Conservation (phyloP, 2,113 vertebrate genomes). For the Eidolon helvum region DNA sequence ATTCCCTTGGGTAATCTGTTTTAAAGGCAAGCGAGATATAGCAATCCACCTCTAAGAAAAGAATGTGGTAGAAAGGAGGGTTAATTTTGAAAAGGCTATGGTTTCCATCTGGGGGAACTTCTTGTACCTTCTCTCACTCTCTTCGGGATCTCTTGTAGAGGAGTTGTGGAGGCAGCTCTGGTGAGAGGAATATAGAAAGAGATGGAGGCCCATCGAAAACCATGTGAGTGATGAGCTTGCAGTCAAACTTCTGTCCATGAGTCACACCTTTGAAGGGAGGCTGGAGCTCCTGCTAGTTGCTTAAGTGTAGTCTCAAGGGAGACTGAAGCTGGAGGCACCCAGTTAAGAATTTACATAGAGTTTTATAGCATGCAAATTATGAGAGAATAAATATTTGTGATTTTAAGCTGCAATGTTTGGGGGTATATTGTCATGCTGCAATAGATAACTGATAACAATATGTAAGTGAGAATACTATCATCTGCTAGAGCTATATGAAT, state of each 20-base stretch:
- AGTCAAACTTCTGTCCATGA: fast-evolving
- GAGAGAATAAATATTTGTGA: neutral
- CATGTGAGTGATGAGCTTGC: neutral
- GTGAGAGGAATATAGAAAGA: neutral
- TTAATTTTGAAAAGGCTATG: neutral
- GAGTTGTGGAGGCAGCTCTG: slow-evolving; percentile 1
- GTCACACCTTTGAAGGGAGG: neutral
- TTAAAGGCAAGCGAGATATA: neutral
- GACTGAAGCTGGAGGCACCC: neutral
- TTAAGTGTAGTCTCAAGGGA: neutral
- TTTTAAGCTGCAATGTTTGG: neutral
- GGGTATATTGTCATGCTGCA: neutral
- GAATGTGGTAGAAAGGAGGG: neutral
- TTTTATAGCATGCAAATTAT: neutral
- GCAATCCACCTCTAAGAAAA: neutral
- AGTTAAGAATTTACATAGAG: neutral
- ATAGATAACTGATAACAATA: neutral
- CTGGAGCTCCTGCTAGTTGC: neutral
- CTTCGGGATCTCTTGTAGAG: neutral
- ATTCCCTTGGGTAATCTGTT: neutral
- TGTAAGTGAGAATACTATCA: neutral
- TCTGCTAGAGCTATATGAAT: neutral
- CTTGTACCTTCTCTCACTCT: neutral
- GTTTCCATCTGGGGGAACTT: neutral
- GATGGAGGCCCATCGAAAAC: neutral